Evolutionary conservation across 1,140 invertebrate species (phyloP), one percentile per base, ranked within the genome.

Genomic region (Drosophila serrata): DNA sequence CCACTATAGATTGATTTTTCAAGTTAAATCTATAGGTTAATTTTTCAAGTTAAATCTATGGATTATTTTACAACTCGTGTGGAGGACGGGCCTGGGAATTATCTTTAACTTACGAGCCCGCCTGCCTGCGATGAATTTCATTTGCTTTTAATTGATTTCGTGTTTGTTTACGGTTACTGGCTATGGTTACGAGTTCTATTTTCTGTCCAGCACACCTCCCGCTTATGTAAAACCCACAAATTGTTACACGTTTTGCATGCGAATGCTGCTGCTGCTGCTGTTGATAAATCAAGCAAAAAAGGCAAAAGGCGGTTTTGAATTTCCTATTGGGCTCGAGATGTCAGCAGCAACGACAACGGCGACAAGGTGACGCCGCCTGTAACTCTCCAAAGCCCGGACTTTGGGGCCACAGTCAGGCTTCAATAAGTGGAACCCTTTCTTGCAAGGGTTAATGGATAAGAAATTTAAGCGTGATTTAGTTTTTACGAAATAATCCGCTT

Each of bases 201-300:
- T 53, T 78, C 19, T 64, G 33, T 48, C 39, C 60, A 58, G 49
- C 29, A 45, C 60, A 45, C 60, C 49, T 53, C 12, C 72, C 22
- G 40, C 51, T 79, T 88, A 88, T 87, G 79, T 87, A 87, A 87
- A 87, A 68, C 37, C 68, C 59, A 79, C 70, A 79, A 88, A 77
- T 62, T 72, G 49, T 76, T 82, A 87, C 82, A 88, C 82, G 84
- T 86, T 86, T 88, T 65, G 75, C 79, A 88, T 88, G 75, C 19
- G 70, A 88, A 88, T 82, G 62, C 22, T 64, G 56, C 35, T 60
- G 31, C 29, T 62, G 51, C 53, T 64, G 22, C 39, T 51, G 43
- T 65, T 79, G 77, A 85, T 87, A 86, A 79, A 87, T 75, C 68
- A 81, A 40, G 65, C 63, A 46, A 69, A 81, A 46, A 69, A 86